phyloP scores from a whole-genome alignment of 1,140 invertebrate species.

The Hestina assimilis region DNA sequence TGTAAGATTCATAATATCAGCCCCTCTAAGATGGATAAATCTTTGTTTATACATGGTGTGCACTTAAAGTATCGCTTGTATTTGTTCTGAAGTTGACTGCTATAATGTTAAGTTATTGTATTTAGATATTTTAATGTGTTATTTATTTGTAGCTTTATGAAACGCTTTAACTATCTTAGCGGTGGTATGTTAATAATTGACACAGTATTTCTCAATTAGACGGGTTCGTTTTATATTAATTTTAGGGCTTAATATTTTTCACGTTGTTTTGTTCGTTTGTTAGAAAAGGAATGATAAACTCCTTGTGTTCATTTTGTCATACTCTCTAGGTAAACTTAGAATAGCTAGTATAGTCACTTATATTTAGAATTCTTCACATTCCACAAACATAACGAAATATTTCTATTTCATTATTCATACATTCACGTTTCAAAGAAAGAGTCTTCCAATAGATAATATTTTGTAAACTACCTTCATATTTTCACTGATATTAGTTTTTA shows the following conservation, averaged over 20 bases:
- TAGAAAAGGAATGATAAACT: slow-evolving; percentile 24
- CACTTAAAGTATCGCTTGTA: slow-evolving; percentile 31
- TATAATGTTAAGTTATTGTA: slow-evolving; percentile 76
- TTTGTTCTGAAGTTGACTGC: slow-evolving; percentile 71
- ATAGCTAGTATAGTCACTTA: slow-evolving; percentile 33
- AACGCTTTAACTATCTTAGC: slow-evolving; percentile 62
- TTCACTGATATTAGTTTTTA: slow-evolving; percentile 4
- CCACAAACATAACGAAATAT: slow-evolving; percentile 36
- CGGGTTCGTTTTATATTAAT: slow-evolving; percentile 59
- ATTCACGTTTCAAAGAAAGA: slow-evolving; percentile 55
- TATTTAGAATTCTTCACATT: slow-evolving; percentile 51
- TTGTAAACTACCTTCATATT: slow-evolving; percentile 36
- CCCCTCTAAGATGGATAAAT: slow-evolving; percentile 2
- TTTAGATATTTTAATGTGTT: slow-evolving; percentile 77
- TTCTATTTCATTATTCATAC: slow-evolving; percentile 34
- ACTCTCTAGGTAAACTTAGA: slow-evolving; percentile 38
- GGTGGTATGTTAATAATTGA: slow-evolving; percentile 48
- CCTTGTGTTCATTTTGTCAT: slow-evolving; percentile 58
- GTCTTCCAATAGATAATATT: slow-evolving; percentile 76
- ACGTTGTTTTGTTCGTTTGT: slow-evolving; percentile 49
- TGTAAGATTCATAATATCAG: slow-evolving; percentile 7
- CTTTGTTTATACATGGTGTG: slow-evolving; percentile 12
- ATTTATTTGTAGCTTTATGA: slow-evolving; percentile 77
- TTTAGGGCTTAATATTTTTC: slow-evolving; percentile 53
- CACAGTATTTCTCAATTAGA: slow-evolving; percentile 63